Base-by-base conservation (phyloP, 2,888 invertebrate species). In the Dynastes hyllus region DNA sequence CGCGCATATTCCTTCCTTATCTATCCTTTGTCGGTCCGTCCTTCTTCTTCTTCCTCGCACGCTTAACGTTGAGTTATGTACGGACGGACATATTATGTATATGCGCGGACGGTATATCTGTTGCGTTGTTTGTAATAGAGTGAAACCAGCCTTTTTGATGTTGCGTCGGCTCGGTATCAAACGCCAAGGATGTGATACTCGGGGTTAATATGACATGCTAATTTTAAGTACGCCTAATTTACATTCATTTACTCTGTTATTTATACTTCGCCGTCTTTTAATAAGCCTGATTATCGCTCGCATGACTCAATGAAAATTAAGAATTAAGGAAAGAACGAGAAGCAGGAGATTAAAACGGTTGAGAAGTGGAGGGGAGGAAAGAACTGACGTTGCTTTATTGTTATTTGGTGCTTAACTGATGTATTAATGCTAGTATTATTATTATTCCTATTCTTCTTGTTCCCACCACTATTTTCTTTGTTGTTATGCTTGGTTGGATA, bases 201-300 rank as follows among this genome's bases (percentile, higher is more conserved):
- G 85, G 84, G 86, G 86, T 87, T 86, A 87, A 87, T 87, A 85
- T 81, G 86, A 87, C 88, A 89, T 88, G 89, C 89, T 89, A 89
- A 89, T 88, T 87, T 87, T 86, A 86, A 87, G 83, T 86, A 85
- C 84, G 86, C 85, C 87, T 87, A 89, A 89, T 89, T 88, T 89
- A 88, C 88, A 88, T 89, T 87, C 86, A 88, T 89, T 88, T 87
- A 85, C 81, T 81, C 85, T 83, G 84, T 85, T 86, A 85, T 84
- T 85, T 85, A 83, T 83, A 83, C 78, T 81, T 66, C 76, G 78
- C 84, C 81, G 82, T 83, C 86, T 87, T 87, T 87, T 83, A 86
- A 86, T 82, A 84, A 81, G 85, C 86, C 86, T 75, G 79, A 79
- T 79, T 79, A 79, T 79, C 77, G 75, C 58, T 79, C 66, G 79